Conservation (phyloP, 2,797 vertebrate genomes). For the Huso huso region DNA sequence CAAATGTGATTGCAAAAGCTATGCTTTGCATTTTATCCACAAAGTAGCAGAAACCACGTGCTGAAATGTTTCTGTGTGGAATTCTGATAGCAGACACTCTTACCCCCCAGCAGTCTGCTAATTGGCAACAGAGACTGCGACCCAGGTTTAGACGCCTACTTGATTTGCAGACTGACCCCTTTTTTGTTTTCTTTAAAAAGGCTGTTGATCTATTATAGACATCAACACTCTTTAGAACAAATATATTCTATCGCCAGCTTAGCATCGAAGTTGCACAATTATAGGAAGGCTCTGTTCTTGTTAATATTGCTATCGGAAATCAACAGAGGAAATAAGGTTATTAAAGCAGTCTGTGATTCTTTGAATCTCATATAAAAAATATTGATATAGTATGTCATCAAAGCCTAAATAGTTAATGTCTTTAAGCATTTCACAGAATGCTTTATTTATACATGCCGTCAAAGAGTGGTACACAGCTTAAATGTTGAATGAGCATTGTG, state of each 20-base stretch:
- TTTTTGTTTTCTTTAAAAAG: no score
- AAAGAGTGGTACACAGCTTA: no score
- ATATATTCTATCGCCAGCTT: not conserved
- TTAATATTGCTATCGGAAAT: no score
- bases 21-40: not conserved
- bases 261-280: not conserved
- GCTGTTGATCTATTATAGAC: not conserved
- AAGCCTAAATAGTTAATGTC: no score
- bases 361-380: no score
- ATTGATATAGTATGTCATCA: no score
- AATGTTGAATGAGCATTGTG: no score
- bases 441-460: no score
- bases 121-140: not conserved
- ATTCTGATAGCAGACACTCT: not conserved
- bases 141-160: no score
- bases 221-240: not conserved
- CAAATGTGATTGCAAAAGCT: not conserved
- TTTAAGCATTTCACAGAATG: no score
- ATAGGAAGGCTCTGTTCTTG: not conserved
- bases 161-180: not conserved
- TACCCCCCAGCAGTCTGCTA: slow-evolving; percentile 1
- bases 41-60: not conserved
- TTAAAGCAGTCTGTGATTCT: no score
- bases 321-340: no score
- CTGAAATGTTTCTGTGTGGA: not conserved